Percentiles rank a stretch among this genome's conserved stretches.
These are phyloP conservation scores for Hanleya hanleyi DNA, from an alignment of 2,888 invertebrate genomes.

Conservation along the genomic window DNA sequence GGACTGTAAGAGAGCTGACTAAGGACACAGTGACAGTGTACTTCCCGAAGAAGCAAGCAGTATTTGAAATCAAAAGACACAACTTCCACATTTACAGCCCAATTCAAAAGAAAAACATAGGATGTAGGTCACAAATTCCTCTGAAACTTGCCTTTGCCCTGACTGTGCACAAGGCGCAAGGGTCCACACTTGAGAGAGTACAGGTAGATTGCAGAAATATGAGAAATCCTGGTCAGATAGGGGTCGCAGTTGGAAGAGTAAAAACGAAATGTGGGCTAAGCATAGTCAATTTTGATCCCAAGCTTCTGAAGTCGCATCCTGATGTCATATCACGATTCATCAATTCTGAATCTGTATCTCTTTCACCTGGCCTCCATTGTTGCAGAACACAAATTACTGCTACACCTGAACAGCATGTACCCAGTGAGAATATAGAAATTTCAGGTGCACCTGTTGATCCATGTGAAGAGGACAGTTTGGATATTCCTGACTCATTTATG, in stretches of 20 bases:
- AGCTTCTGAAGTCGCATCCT: slow-evolving; percentile 2
- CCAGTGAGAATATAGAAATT: no score
- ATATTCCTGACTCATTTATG: no score
- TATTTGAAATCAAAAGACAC: neutral
- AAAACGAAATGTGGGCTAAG: slow-evolving; percentile 6
- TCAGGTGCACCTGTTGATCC: no score
- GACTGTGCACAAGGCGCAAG: neutral
- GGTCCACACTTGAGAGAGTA: neutral
- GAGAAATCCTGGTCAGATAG: slow-evolving; percentile 15
- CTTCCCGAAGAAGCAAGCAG: neutral
- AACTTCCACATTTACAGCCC: neutral
- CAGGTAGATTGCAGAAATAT: slow-evolving; percentile 7
- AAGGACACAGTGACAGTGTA: slow-evolving; percentile 4
- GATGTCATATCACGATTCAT: neutral
- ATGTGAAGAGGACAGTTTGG: no score
- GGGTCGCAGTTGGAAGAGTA: slow-evolving; percentile 18
- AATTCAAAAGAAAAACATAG: slow-evolving; percentile 9
- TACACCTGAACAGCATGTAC: no score
- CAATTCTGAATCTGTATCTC: neutral
- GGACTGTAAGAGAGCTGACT: neutral
- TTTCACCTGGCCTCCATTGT: neutral
- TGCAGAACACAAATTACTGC: neutral
- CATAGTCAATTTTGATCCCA: slow-evolving; percentile 10
- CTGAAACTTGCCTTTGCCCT: neutral
- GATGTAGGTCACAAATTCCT: neutral